Base-by-base conservation (phyloP, 2,888 invertebrate genomes). In the Drosophila mimetica region DNA sequence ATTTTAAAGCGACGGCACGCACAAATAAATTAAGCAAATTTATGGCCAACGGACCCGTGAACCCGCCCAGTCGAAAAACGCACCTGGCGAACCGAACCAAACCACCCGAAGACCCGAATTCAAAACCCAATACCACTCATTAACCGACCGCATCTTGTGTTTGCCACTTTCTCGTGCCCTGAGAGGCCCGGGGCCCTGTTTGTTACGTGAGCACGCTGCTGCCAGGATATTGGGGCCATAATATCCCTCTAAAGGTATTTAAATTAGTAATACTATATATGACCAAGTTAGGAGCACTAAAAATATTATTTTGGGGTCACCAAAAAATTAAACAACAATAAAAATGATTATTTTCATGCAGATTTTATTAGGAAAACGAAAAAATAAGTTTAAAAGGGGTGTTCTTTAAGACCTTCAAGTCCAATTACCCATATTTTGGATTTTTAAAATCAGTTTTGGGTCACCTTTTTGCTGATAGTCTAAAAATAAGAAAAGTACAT, bases 21-120 rank as follows among this genome's bases (percentile, higher is more conserved):
- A 57, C 50, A 63, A 41, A 86, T 86, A 86, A 86, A 86, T 83
- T 86, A 83, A 77, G 71, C 71, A 78, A 83, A 82, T 82, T 82
- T 86, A 86, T 83, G 71, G 61, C 61, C 48, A 22, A 16, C 44
- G 54, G 37, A 55, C 48, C 70, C 57, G 52, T 60, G 52, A 37
- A 20, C 41, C 14, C 58, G 13, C 14, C 58, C 39, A 16, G 11
- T 9, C 11, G 4, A 44, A 44, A n/a, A 25, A 14, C 25, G 20
- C 42, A 42, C 25, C 20, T 50, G 13, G 4, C 16, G 13, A 34
- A 14, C n/a, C n/a, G n/a, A n/a, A n/a, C n/a, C n/a, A n/a, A n/a
- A n/a, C 4, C 16, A 18, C 37, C 13, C 46, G 18, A 18, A 18
- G 48, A 34, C 9, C 44, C n/a, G 8, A 48, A 16, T 5, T 4